Base-by-base conservation (phyloP, 1,140 invertebrate species). In the Pseudomyrmex flavicornis region DNA sequence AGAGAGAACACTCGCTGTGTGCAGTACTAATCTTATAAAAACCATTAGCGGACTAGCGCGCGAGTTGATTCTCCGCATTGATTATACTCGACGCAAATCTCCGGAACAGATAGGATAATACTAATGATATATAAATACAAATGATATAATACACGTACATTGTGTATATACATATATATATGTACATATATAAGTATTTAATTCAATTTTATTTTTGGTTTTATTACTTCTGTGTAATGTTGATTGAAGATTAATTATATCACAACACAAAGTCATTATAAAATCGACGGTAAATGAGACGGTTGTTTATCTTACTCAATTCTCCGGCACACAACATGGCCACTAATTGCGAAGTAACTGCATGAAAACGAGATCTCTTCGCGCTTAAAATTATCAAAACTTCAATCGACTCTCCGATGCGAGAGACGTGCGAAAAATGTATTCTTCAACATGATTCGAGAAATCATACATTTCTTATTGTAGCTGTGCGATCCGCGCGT, bases 31-130 rank as follows among this genome's bases (percentile, higher is more conserved):
- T 66, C 61, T 48, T 63, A 46, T 65, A 20, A 56, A 58, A 58
- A 70, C 44, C 35, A 70, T 79, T 70, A 58, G 52, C 10, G 20
- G 22, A 58, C 17, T 15, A 26, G 22, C 62, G 61, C 22, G n/a
- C 46, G 13, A 50, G 44, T 48, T 70, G 66, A 80, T 80, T 48
- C 20, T 70, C 56, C 44, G 4, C 17, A 70, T 80, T 72, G 22
- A 80, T 59, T 48, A 72, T 70, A 70, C 58, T 20, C 15, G 12
- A 8, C 44, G 10, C 44, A 15, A 80, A 10, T 59, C 58, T 58
- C 13, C 44, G 15, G 26, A 76, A 54, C 35, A 13, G 9, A 58
- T 52, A 69, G 17, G 13, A 54, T 75, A 75, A 52, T 52, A 65
- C 26, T 26, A 35, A 65, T 35, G 15, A 12, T 44, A 44, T 66